A percentile compares a stretch with the other conserved stretches of the same genome.
Conservation (phyloP, 2,888 invertebrate genomes). For the Xanthorhoe spadicearia region DNA sequence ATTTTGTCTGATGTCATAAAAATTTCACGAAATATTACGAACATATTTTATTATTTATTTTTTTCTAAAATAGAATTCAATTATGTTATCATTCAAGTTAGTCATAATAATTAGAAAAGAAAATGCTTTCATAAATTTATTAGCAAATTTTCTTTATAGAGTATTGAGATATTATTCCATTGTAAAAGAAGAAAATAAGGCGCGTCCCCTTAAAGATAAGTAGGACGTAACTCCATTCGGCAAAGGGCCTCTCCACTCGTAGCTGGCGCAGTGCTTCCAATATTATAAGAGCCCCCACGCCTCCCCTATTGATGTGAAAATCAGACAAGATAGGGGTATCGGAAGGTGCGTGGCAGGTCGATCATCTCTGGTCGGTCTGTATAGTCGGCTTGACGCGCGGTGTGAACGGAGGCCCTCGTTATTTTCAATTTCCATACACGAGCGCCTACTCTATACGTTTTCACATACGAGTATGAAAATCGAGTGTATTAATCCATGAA, state of each 20-base stretch:
- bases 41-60: neutral
- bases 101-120: neutral
- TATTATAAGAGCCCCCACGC: constrained; percentile 64
- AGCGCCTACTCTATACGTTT: constrained; percentile 76
- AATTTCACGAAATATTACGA: no score
- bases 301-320: constrained; percentile 65
- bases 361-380: constrained; percentile 68
- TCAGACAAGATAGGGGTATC: constrained; percentile 67
- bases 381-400: constrained; percentile 78
- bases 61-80: neutral
- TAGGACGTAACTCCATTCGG: constrained; percentile 83
- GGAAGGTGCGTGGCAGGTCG: constrained; percentile 66
- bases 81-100: neutral
- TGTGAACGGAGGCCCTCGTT: constrained; percentile 82
- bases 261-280: constrained; percentile 72
- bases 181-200: constrained; percentile 78
- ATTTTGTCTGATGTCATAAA: no score
- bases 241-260: constrained; percentile 80
- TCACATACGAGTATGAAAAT: constrained; percentile 72
- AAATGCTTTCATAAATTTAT: constrained; percentile 54
- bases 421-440: constrained; percentile 84
- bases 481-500: constrained; percentile 81
- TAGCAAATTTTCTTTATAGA: constrained; percentile 60
- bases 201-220: constrained; percentile 82
- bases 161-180: constrained; percentile 73